Conservation (phyloP, 2,888 invertebrate species). For the Agriopis leucophaearia region DNA sequence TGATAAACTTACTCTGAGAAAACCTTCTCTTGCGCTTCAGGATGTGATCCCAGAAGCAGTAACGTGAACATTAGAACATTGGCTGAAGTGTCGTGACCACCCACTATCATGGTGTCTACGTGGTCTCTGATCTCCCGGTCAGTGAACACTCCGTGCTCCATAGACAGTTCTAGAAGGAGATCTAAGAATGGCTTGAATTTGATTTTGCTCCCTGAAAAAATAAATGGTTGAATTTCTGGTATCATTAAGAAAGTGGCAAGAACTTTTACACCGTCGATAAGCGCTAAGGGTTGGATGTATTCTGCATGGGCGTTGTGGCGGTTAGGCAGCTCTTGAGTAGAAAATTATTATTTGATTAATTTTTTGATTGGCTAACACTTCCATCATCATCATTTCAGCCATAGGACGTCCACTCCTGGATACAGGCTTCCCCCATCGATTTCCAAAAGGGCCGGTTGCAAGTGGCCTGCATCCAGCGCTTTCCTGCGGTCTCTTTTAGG, state of each 20-base stretch:
- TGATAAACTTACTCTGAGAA: slow-evolving; percentile 64
- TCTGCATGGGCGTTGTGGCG: too few species aligned
- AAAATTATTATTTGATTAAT: too few species aligned
- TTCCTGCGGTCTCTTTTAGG: too few species aligned
- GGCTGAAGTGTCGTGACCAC: slow-evolving; percentile 83
- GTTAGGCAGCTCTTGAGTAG: too few species aligned
- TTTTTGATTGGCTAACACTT: too few species aligned
- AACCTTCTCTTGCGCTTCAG: slow-evolving; percentile 70
- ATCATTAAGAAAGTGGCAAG: slow-evolving; percentile 15
- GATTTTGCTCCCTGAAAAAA: slow-evolving; percentile 54
- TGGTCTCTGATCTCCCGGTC: slow-evolving; percentile 85
- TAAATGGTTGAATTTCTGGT: too few species aligned
- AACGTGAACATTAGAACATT: slow-evolving; percentile 75
- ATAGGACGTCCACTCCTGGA: too few species aligned
- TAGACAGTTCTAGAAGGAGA: slow-evolving; percentile 78
- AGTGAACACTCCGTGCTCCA: slow-evolving; percentile 73
- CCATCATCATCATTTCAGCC: too few species aligned
- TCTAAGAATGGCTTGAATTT: slow-evolving; percentile 85
- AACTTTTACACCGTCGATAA: not conserved
- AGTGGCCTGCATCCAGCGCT: too few species aligned
- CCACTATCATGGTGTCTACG: slow-evolving; percentile 86
- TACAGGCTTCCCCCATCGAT: too few species aligned
- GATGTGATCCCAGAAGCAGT: slow-evolving; percentile 72
- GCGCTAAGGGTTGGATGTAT: too few species aligned
- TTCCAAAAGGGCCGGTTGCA: too few species aligned